These are phyloP conservation scores for Noctuana brunneofusca DNA, from an alignment of 2,888 invertebrate species.

Conservation along the genomic window DNA sequence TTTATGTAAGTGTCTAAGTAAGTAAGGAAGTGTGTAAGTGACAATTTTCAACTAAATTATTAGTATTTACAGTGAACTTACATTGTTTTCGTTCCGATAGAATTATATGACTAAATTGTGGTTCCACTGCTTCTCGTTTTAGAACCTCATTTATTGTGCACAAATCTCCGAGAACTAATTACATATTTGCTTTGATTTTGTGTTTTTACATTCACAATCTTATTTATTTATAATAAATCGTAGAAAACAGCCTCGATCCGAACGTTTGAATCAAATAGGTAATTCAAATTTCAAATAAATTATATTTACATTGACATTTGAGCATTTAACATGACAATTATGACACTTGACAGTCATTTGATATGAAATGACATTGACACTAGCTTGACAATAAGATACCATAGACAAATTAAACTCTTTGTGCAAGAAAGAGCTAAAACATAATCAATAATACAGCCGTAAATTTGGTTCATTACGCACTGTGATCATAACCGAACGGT, in stretches of 20 bases:
- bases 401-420: neutral
- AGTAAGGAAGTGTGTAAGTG: too few relatives aligned
- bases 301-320: too few relatives aligned
- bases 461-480: neutral
- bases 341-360: too few relatives aligned
- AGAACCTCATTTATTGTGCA: neutral
- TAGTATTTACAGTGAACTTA: neutral
- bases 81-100: neutral
- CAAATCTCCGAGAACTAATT: neutral
- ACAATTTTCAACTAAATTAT: neutral
- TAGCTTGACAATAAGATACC: neutral
- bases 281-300: too few relatives aligned
- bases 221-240: too few relatives aligned
- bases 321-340: too few relatives aligned
- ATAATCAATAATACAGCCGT: neutral
- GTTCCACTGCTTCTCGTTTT: neutral
- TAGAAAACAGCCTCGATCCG: neutral
- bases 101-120: neutral
- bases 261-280: neutral
- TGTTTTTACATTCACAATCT: too few relatives aligned
- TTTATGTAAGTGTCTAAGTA: too few relatives aligned
- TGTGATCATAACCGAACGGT: neutral
- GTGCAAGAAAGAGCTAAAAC: neutral
- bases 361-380: neutral
- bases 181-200: neutral